Evolutionary conservation across 2,113 vertebrate genomes (phyloP).

Genomic region (Solea solea): DNA sequence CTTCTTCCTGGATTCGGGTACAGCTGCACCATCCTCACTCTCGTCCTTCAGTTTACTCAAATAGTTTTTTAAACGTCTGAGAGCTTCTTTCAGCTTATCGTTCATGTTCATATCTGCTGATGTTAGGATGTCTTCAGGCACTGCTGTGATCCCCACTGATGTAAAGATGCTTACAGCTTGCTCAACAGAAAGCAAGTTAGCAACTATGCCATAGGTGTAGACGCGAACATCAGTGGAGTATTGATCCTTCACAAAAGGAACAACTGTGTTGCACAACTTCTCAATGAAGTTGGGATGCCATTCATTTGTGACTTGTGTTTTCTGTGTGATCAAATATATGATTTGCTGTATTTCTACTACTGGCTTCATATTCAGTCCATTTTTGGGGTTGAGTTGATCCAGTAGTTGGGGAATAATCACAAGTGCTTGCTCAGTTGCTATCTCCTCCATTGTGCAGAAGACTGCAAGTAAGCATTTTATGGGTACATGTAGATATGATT

Average conservation of each 20-base stretch:
- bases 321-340: slow-evolving; percentile 63
- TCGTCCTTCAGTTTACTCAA: too few relatives aligned
- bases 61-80: too few relatives aligned
- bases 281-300: slow-evolving; percentile 34
- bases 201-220: slow-evolving; percentile 42
- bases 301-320: slow-evolving; percentile 29
- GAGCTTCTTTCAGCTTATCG: slow-evolving; percentile 56
- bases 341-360: not conserved
- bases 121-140: slow-evolving; percentile 58
- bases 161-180: slow-evolving; percentile 9
- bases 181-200: slow-evolving; percentile 26
- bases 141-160: slow-evolving; percentile 40
- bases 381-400: not conserved
- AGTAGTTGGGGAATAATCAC: slow-evolving; percentile 30
- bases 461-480: slow-evolving; percentile 14
- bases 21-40: not conserved
- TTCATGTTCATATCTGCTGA: slow-evolving; percentile 42
- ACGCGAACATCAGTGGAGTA: not conserved
- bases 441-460: slow-evolving; percentile 43
- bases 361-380: rapidly evolving
- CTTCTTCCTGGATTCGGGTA: slow-evolving; percentile 9
- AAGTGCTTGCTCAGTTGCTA: slow-evolving; percentile 29
- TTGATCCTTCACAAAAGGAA: slow-evolving; percentile 4
- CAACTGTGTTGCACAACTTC: slow-evolving; percentile 44
- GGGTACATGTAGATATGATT: rapidly evolving